Percentiles rank a stretch among this genome's conserved stretches.
These are phyloP conservation scores for Rhagonycha lutea DNA, from an alignment of 2,888 invertebrate species.

Conservation along the genomic window DNA sequence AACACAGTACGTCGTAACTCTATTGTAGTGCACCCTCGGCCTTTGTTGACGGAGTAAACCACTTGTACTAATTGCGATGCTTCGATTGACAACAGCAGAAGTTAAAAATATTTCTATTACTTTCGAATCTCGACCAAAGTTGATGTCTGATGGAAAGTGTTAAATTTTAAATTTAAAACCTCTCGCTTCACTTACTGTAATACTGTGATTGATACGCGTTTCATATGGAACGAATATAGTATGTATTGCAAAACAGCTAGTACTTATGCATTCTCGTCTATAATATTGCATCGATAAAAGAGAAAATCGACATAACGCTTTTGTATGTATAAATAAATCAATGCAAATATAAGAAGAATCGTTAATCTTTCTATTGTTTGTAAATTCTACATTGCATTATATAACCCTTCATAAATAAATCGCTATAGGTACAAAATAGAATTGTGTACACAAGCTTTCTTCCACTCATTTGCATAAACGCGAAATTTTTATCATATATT, in stretches of 20 bases:
- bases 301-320: neutral
- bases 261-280: neutral
- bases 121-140: neutral
- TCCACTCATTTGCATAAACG: constrained; percentile 14
- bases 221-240: too few species aligned
- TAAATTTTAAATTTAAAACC: neutral
- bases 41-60: neutral
- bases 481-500: constrained; percentile 17
- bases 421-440: constrained; percentile 5
- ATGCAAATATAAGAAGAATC: neutral
- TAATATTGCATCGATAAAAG: neutral
- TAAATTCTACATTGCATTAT: neutral
- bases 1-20: neutral
- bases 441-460: constrained; percentile 14
- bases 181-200: neutral
- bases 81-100: neutral
- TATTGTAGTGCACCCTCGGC: neutral
- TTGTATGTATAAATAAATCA: neutral
- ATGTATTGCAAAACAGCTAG: neutral
- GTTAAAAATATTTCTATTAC: neutral
- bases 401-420: neutral
- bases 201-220: neutral
- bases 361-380: neutral
- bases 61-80: neutral
- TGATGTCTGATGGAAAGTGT: neutral